phyloP scores from a whole-genome alignment of 2,888 invertebrate species.

The Caenorhabditis sp. region DNA sequence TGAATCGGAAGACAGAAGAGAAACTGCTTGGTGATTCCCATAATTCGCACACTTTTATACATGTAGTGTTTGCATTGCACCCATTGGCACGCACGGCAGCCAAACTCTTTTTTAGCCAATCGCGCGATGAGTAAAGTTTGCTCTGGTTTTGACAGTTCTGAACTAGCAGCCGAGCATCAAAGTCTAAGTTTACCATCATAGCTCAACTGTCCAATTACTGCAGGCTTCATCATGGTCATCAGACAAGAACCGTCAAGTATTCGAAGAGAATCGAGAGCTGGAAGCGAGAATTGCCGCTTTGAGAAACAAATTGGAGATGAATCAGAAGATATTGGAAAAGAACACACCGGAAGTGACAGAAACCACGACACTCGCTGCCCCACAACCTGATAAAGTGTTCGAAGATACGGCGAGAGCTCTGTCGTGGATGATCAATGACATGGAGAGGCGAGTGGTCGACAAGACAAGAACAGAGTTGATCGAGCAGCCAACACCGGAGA shows the following conservation, averaged over 20 bases:
- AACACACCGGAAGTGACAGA: conserved; percentile 31
- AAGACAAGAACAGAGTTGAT: conserved; percentile 33
- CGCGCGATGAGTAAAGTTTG: conserved; percentile 33
- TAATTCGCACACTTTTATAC: conserved; percentile 48
- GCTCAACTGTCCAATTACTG: conserved; percentile 11
- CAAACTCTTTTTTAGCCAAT: conserved; percentile 28
- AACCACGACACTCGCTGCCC: neutral
- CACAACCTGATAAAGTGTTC: conserved; percentile 22
- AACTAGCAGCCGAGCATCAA: conserved; percentile 46
- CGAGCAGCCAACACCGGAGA: conserved; percentile 54
- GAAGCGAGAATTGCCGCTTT: conserved; percentile 57
- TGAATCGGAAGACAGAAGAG: conserved; percentile 11
- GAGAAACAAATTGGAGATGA: conserved; percentile 54
- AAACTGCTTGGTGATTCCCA: conserved; percentile 31
- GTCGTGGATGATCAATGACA: conserved; percentile 80
- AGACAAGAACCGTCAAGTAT: conserved; percentile 53
- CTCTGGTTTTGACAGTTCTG: conserved; percentile 52
- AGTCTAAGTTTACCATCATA: conserved; percentile 41
- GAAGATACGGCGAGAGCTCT: conserved; percentile 79
- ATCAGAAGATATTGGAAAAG: conserved; percentile 50
- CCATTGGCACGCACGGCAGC: conserved; percentile 22
- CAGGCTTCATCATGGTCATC: conserved; percentile 50
- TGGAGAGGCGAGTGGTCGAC: conserved; percentile 71
- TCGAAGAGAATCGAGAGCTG: conserved; percentile 60
- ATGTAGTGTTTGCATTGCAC: conserved; percentile 33